These are phyloP conservation scores for Serilophus lunatus DNA, from an alignment of 2,113 vertebrate genomes.

Conservation along the genomic window DNA sequence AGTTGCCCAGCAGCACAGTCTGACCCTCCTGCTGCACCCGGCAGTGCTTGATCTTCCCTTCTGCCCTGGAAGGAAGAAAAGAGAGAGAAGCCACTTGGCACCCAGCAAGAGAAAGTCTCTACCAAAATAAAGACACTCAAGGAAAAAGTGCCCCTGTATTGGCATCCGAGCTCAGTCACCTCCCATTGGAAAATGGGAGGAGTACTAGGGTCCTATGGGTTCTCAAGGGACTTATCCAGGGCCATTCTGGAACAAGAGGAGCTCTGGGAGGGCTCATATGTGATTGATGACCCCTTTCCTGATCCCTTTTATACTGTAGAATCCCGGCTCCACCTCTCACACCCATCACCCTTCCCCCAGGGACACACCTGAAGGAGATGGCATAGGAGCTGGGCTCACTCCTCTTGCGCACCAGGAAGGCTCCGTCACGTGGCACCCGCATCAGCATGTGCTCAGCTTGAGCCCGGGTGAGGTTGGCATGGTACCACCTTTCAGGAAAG, in stretches of 20 bases:
- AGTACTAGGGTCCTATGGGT: neutral
- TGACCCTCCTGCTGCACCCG: conserved; percentile 96
- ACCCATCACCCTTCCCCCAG: neutral
- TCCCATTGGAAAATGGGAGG: neutral
- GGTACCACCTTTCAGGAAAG: conserved; percentile 87
- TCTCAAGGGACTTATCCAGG: neutral
- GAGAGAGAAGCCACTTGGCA: neutral
- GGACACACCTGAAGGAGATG: conserved; percentile 91
- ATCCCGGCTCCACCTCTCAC: neutral
- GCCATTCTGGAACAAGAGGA: neutral
- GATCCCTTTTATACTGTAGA: neutral
- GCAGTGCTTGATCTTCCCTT: conserved; percentile 99
- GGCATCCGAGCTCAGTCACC: neutral
- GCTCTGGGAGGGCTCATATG: neutral
- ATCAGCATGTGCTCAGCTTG: conserved; percentile 98
- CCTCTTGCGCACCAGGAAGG: conserved; percentile 95
- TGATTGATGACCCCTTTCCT: neutral
- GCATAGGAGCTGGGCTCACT: conserved; percentile 92
- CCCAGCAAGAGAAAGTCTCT: neutral
- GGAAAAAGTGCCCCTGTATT: neutral
- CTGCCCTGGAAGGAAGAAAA: conserved; percentile 78
- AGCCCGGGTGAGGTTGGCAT: conserved; percentile 88
- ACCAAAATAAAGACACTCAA: neutral
- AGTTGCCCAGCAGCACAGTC: conserved; percentile 90
- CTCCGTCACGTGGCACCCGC: conserved; percentile 93